These are phyloP conservation scores for Tachysurus fulvidraco DNA, from an alignment of 2,113 vertebrate genomes.

Conservation along the genomic window DNA sequence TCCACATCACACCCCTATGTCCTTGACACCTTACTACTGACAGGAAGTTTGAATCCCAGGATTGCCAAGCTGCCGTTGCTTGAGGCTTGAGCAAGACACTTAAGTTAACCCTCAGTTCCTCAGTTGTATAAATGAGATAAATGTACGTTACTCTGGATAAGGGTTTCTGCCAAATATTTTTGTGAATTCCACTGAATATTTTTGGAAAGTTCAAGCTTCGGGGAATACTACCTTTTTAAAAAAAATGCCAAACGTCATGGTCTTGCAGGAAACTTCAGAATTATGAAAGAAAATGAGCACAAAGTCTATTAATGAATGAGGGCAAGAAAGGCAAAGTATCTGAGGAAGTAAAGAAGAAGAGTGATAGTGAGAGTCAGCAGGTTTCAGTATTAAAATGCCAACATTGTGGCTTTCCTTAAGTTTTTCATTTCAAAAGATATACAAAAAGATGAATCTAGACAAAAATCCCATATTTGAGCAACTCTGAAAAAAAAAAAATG, in stretches of 20 bases:
- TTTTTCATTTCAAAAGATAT: not conserved
- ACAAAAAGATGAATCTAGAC: not conserved
- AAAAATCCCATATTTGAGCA: not conserved
- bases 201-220: not conserved
- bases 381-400: not conserved
- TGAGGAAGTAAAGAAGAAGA: not conserved
- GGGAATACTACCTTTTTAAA: not conserved
- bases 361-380: not conserved
- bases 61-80: no score
- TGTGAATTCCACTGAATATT: not conserved
- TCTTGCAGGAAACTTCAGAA: not conserved
- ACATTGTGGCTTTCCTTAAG: no score
- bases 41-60: no score
- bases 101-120: no score
- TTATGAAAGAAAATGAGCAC: not conserved
- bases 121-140: no score
- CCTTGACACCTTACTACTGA: no score
- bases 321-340: not conserved
- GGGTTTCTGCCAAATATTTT: no score
- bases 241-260: not conserved
- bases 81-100: no score
- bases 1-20: no score
- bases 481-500: no score
- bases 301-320: not conserved
- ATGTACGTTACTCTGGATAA: no score